phyloP scores from a whole-genome alignment of 2,888 invertebrate genomes.

The Pollenia amentaria region DNA sequence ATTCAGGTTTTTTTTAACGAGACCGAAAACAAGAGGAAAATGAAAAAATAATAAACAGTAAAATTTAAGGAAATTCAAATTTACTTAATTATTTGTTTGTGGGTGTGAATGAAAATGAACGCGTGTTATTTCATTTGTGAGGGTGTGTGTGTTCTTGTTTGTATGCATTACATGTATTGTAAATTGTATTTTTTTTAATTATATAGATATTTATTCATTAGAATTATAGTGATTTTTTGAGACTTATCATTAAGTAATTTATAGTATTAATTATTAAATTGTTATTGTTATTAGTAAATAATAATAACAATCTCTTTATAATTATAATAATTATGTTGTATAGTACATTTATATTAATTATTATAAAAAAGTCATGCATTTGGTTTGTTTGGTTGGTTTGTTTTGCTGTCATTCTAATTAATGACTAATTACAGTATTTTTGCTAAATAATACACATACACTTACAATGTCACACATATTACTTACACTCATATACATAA shows the following conservation, averaged over 20 bases:
- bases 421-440: slow-evolving; percentile 53
- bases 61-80: neutral
- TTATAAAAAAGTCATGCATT: slow-evolving; percentile 38
- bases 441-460: slow-evolving; percentile 38
- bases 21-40: too few relatives aligned
- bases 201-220: slow-evolving; percentile 29
- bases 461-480: neutral
- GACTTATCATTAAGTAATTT: slow-evolving; percentile 40
- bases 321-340: neutral
- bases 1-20: too few relatives aligned
- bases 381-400: slow-evolving; percentile 19
- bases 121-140: neutral
- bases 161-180: neutral
- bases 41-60: neutral
- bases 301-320: slow-evolving; percentile 6
- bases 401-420: slow-evolving; percentile 18
- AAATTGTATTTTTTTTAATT: neutral
- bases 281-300: slow-evolving; percentile 31
- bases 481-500: neutral
- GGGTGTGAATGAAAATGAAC: neutral
- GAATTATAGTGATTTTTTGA: slow-evolving; percentile 38
- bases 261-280: slow-evolving; percentile 14
- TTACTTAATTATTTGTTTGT: slow-evolving; percentile 8
- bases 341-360: slow-evolving; percentile 46
- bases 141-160: neutral